Conservation (phyloP, 2,113 vertebrate genomes). For the Cacatua alba region DNA sequence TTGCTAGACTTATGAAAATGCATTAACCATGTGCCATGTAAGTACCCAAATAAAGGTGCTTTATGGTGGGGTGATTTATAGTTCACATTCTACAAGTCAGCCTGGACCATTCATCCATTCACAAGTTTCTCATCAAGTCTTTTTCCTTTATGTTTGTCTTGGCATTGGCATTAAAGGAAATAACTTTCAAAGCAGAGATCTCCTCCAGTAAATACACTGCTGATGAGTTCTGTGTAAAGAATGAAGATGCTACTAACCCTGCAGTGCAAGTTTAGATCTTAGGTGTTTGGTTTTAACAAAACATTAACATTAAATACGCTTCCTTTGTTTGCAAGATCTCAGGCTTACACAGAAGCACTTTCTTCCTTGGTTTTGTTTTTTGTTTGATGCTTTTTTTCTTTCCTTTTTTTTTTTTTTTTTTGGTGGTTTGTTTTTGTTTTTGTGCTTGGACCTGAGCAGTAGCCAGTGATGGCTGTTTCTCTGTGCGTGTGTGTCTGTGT, state of each 20-base stretch:
- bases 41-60: neutral
- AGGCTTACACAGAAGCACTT: neutral
- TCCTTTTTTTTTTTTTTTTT: neutral
- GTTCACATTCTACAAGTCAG: neutral
- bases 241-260: neutral
- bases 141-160: neutral
- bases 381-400: neutral
- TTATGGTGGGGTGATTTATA: neutral
- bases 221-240: neutral
- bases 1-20: neutral
- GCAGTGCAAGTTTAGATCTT: neutral
- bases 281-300: neutral
- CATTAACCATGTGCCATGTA: neutral
- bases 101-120: neutral
- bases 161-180: neutral
- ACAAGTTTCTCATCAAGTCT: neutral
- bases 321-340: slow-evolving; percentile 17
- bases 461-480: slow-evolving; percentile 23
- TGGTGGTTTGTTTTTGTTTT: neutral
- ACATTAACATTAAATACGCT: neutral
- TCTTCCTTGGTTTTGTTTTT: neutral
- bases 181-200: neutral
- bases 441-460: slow-evolving; percentile 22
- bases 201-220: neutral
- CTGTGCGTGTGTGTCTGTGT: neutral